phyloP scores from a whole-genome alignment of 2,797 vertebrate species.

The Heteromormyrus szaboi region DNA sequence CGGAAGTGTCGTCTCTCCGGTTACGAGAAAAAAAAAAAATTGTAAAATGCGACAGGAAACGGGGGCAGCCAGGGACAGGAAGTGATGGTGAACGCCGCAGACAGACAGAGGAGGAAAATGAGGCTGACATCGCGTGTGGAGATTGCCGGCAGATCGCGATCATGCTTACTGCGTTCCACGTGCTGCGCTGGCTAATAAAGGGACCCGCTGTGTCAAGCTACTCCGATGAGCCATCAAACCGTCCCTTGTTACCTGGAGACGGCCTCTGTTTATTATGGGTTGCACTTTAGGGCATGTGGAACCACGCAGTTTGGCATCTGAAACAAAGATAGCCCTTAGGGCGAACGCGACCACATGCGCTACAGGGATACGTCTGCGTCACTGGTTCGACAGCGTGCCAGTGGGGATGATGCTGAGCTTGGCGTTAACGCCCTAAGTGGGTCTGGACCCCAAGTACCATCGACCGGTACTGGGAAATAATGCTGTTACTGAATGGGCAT shows the following conservation, averaged over 20 bases:
- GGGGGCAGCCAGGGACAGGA: neutral
- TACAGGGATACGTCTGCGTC: no score
- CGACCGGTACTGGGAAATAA: neutral
- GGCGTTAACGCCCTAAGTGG: neutral
- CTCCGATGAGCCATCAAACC: constrained; percentile 3
- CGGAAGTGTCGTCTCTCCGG: neutral
- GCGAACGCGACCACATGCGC: neutral
- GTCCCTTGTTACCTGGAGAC: neutral
- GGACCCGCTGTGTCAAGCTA: neutral
- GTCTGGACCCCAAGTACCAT: neutral
- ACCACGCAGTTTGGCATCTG: neutral
- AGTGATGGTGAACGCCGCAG: neutral
- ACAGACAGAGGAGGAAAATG: neutral
- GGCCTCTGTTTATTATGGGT: neutral
- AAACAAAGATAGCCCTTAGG: neutral
- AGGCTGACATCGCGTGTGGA: neutral
- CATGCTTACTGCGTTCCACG: neutral
- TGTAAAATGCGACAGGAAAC: neutral
- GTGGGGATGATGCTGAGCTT: neutral
- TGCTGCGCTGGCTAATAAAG: neutral
- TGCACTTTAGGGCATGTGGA: neutral
- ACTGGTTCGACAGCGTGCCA: neutral
- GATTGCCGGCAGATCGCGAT: neutral
- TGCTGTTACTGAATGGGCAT: neutral
- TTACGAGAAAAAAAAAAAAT: neutral